These are phyloP conservation scores for Bombylius discolor DNA, from an alignment of 2,888 invertebrate species.

Conservation along the genomic window DNA sequence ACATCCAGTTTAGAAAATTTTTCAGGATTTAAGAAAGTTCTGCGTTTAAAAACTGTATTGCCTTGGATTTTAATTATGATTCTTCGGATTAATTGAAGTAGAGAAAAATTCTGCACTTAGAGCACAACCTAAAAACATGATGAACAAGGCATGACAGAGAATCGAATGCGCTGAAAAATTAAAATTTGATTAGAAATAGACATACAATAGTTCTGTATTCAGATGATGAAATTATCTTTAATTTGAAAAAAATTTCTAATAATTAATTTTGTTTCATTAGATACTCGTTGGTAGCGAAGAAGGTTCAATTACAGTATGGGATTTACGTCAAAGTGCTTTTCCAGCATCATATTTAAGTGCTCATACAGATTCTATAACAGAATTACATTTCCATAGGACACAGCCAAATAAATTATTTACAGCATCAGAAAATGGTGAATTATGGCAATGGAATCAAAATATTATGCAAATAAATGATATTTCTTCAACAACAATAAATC, in stretches of 20 bases:
- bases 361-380: conserved; percentile 62
- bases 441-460: conserved; percentile 82
- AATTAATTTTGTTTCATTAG: conserved; percentile 4
- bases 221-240: background rate
- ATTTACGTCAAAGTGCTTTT: conserved; percentile 67
- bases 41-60: too few species aligned
- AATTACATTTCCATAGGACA: conserved; percentile 75
- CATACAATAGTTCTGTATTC: background rate
- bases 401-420: conserved; percentile 75
- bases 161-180: too few species aligned
- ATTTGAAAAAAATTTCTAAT: background rate
- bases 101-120: too few species aligned
- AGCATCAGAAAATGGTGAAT: conserved; percentile 64
- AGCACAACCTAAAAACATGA: too few species aligned
- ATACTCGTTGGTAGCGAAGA: conserved; percentile 73
- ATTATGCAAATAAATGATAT: conserved; percentile 22
- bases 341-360: conserved; percentile 73
- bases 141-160: too few species aligned
- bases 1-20: too few species aligned
- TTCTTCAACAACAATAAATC: background rate
- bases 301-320: conserved; percentile 81
- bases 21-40: too few species aligned
- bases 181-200: too few species aligned
- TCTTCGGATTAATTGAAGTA: too few species aligned
- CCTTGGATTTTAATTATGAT: too few species aligned